Evolutionary conservation across 2,113 vertebrate species (phyloP).

Genomic region (Micronycteris hirsuta): DNA sequence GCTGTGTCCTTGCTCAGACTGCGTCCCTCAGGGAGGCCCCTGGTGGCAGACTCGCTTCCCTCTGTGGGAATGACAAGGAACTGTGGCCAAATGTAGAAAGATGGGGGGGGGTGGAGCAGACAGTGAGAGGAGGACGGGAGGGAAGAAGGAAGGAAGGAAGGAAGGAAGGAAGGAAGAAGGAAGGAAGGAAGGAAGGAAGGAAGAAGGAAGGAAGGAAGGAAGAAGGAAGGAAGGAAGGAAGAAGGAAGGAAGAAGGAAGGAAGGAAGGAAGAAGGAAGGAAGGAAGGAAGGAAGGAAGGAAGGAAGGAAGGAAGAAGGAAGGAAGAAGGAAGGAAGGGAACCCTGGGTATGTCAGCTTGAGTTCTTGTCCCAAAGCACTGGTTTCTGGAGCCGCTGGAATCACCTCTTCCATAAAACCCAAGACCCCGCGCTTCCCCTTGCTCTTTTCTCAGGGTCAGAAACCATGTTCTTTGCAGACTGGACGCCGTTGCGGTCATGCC

Average conservation of each 20-base stretch:
- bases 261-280: background rate
- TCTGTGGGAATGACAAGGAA: constrained; percentile 50
- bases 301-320: too few relatives aligned
- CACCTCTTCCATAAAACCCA: constrained; percentile 72
- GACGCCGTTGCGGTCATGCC: constrained; percentile 70
- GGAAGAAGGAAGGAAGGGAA: background rate
- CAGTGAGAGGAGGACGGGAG: background rate
- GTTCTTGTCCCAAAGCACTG: constrained; percentile 65
- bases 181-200: background rate
- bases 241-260: background rate
- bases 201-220: too few relatives aligned
- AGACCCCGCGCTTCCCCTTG: constrained; percentile 51
- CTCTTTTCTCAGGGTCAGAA: constrained; percentile 70
- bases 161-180: too few relatives aligned
- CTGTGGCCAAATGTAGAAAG: background rate
- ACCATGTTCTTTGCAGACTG: constrained; percentile 81
- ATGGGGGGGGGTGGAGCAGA: background rate
- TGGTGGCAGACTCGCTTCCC: constrained; percentile 49
- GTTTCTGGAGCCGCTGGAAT: constrained; percentile 47
- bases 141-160: too few relatives aligned
- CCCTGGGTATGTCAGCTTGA: background rate
- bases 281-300: rapidly evolving
- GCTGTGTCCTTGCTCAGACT: constrained; percentile 54
- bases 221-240: too few relatives aligned
- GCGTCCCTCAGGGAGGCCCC: constrained; percentile 60